These are phyloP conservation scores for Oedothorax gibbosus DNA, from an alignment of 1,140 invertebrate species.

Conservation along the genomic window DNA sequence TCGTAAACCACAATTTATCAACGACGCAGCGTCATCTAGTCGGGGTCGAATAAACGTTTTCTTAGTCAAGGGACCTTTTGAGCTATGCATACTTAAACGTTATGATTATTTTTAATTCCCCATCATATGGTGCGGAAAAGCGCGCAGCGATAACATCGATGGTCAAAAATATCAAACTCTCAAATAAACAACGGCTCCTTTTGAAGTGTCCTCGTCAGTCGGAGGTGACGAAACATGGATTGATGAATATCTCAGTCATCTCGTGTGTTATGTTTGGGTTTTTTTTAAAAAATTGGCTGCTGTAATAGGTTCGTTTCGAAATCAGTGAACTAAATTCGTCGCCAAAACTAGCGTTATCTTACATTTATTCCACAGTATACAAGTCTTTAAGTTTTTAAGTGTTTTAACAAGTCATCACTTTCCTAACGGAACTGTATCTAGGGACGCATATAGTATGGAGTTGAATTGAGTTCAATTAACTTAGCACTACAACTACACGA, in stretches of 20 bases:
- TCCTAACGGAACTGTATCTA: no score
- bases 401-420: no score
- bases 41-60: neutral
- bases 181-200: conserved; percentile 17
- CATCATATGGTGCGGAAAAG: neutral
- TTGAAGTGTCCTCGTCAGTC: conserved; percentile 13
- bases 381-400: no score
- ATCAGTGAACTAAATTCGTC: no score
- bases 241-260: conserved; percentile 27
- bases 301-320: no score
- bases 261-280: conserved; percentile 21
- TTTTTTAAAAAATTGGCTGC: neutral
- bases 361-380: no score
- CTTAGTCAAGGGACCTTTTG: no score
- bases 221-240: conserved; percentile 32
- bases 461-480: no score
- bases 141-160: neutral
- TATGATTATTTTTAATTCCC: no score
- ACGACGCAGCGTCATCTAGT: neutral
- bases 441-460: no score
- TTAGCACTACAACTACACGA: no score
- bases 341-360: no score
- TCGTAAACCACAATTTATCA: conserved; percentile 7
- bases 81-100: neutral
- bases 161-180: conserved; percentile 17